Base-by-base conservation (phyloP, 2,888 invertebrate genomes). In the Caenorhabditis sulstoni region DNA sequence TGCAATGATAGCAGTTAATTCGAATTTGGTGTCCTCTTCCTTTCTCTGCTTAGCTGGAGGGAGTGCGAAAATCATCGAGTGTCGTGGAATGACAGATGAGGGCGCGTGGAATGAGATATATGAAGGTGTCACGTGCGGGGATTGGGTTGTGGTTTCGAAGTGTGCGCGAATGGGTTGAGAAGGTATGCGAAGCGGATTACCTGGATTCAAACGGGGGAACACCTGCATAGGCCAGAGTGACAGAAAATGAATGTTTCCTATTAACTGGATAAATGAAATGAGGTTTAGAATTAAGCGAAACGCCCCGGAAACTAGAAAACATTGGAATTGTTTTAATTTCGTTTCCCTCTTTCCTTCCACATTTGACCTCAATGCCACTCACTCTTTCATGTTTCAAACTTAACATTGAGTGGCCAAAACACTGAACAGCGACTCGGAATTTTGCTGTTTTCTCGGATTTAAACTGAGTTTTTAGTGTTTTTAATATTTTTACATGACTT, bases 1-100 rank as follows among this genome's bases (percentile, higher is more conserved):
- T 55, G 62, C 71, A 64, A 57, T 71, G 73, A 73, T 57, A 73
- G 64, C 22, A 64, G 58, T 64, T 64, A 64, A 64, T 73, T 73
- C 35, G 58, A 73, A 53, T 62, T 62, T 62, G 41, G 49, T 58
- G 35, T 41, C 44, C 20, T 73, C 50, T 16, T 18, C 14, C 22
- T 41, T 41, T 41, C 12, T 22, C n/a, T 12, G 53, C 53, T 3
- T 18, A 11, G 12, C 18, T 37, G 16, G 8, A 20, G 39, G 14
- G 16, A 20, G 16, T 12, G 41, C 11, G 23, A 23, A 39, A 11
- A 35, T 16, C 14, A 35, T 18, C 22, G 37, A 35, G 49, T 71
- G 18, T 71, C 57, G 71, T 62, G 71, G 61, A 62, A 71, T 62
- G 55, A 49, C 20, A 71, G 22, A 71, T 71, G 57, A 41, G n/a